Base-by-base conservation (phyloP, 2,888 invertebrate genomes). In the Proisotoma minuta region DNA sequence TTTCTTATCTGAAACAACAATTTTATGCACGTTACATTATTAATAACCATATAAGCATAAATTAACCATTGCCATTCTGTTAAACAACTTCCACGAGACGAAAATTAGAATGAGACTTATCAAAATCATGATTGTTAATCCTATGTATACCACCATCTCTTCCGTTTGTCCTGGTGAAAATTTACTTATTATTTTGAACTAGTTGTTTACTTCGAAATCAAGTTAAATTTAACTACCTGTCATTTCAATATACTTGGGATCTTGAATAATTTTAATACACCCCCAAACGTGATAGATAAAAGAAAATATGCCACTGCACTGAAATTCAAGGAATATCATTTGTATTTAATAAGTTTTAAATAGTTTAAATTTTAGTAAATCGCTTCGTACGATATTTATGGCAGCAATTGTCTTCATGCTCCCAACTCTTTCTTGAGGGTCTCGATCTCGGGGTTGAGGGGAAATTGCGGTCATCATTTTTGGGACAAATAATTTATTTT, bases 361-460 rank as follows among this genome's bases (percentile, higher is more conserved):
- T n/a, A n/a, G n/a, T n/a, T n/a, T n/a, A n/a, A n/a, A n/a, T n/a
- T n/a, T n/a, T n/a, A n/a, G n/a, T n/a, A n/a, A n/a, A n/a, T n/a
- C n/a, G n/a, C 18, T 5, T 15, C 51, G 29, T 59, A 59, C 59
- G 26, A 40, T 51, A 40, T 59, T 40, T 26, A n/a, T 2, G 3
- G 20, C 29, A 26, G 26, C 39, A n/a, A 59, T 52, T 2, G 40
- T 22, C 49, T 27, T 51, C 2, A 52, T 26, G 2, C 22, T 26
- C 5, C 51, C 40, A 23, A 52, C 26, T 20, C 29, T 59, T 12
- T 40, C 18, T 26, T 39, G 40, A 20, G 59, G 59, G 40, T 59
- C 59, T 2, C n/a, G n/a, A n/a, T n/a, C n/a, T n/a, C n/a, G n/a
- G n/a, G n/a, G n/a, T n/a, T n/a, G n/a, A n/a, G n/a, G n/a, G n/a